Evolutionary conservation across 2,888 invertebrate species (phyloP).

Genomic region (Phoenoteleia sp.): DNA sequence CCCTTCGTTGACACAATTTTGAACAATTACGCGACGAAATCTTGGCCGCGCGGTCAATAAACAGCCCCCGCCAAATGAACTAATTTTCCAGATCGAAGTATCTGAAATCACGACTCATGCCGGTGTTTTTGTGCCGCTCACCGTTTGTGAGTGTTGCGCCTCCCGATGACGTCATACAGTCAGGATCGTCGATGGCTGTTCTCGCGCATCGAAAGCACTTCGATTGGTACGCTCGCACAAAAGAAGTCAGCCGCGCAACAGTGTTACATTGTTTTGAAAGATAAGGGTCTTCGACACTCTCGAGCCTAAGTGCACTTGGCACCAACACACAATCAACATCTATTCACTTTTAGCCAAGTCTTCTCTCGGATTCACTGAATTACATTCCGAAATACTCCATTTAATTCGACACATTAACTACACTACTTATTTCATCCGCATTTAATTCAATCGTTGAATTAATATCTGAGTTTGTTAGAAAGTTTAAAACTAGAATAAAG

Average conservation of each 20-base stretch:
- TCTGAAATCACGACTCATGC: constrained; percentile 49
- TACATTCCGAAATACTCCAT: too few relatives aligned
- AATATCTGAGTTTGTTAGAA: too few relatives aligned
- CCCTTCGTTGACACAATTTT: constrained; percentile 44
- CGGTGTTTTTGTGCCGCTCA: constrained; percentile 41
- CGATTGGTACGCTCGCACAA: constrained; percentile 30
- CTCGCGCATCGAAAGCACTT: background rate
- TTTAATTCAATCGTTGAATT: too few relatives aligned
- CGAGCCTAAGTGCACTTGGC: constrained; percentile 80
- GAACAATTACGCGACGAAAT: constrained; percentile 50
- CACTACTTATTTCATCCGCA: too few relatives aligned
- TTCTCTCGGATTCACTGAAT: too few relatives aligned
- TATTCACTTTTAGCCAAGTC: constrained; percentile 72
- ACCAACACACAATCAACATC: constrained; percentile 77
- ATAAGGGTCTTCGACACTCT: constrained; percentile 77
- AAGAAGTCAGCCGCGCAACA: constrained; percentile 76
- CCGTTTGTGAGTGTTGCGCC: constrained; percentile 32
- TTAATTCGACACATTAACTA: constrained; percentile 6
- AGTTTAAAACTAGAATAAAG: too few relatives aligned
- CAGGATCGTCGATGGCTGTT: constrained; percentile 30
- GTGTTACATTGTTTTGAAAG: constrained; percentile 78
- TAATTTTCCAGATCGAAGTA: constrained; percentile 45
- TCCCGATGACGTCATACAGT: constrained; percentile 46
- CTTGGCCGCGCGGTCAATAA: constrained; percentile 54
- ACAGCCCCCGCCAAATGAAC: constrained; percentile 48